Conservation (phyloP, 2,797 vertebrate genomes). For the Helarctos malayanus region DNA sequence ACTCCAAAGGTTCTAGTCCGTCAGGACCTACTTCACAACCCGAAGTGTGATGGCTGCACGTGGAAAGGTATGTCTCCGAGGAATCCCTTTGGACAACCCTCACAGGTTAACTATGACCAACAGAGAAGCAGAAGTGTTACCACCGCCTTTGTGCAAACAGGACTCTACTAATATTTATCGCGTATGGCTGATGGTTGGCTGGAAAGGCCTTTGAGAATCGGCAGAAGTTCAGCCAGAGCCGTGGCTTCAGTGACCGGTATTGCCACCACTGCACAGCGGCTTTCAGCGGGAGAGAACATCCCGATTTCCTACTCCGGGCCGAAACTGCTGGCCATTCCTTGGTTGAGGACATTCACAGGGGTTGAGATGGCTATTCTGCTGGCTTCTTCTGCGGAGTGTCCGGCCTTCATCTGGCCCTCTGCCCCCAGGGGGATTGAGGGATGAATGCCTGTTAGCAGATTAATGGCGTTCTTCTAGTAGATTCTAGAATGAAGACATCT, state of each 20-base stretch:
- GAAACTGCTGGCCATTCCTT: rapidly evolving
- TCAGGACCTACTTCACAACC: too few relatives aligned
- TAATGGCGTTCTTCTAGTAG: neutral
- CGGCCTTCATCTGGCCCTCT: neutral
- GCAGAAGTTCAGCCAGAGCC: neutral
- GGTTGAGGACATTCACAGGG: neutral
- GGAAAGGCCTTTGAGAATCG: neutral
- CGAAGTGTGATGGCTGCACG: rapidly evolving
- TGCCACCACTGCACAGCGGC: rapidly evolving
- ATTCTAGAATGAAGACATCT: neutral
- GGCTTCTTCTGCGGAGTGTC: neutral
- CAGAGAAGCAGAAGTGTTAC: neutral
- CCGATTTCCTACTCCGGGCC: neutral
- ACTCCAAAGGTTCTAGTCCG: neutral
- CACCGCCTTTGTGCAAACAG: neutral
- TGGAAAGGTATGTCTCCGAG: neutral
- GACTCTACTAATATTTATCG: too few relatives aligned
- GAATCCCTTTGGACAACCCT: neutral
- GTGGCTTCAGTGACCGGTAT: neutral
- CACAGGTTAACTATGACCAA: too few relatives aligned
- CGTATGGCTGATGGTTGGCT: neutral
- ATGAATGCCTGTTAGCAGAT: neutral
- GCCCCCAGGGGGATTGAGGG: neutral
- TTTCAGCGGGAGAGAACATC: too few relatives aligned
- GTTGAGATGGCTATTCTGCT: rapidly evolving